A percentile compares a stretch with the other conserved stretches of the same genome.
phyloP scores from a whole-genome alignment of 2,888 invertebrate species.

The Acrocera orbiculus region DNA sequence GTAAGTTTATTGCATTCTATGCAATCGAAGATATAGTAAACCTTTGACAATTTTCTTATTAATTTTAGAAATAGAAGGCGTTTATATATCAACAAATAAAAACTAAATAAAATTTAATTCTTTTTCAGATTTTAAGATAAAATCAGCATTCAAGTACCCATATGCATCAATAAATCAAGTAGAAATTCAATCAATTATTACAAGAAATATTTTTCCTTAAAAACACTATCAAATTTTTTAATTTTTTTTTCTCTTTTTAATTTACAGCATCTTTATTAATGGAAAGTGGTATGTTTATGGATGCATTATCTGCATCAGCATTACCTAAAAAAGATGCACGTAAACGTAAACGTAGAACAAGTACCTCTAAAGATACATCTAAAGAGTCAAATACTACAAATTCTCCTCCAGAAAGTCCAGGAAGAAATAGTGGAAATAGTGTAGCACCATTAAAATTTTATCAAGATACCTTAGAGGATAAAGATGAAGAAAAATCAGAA shows the following conservation, averaged over 20 bases:
- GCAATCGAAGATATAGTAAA: too few relatives aligned
- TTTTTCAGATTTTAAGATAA: too few relatives aligned
- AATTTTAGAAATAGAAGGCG: too few relatives aligned
- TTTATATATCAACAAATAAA: too few relatives aligned
- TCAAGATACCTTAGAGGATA: conserved; percentile 67
- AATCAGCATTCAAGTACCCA: too few relatives aligned
- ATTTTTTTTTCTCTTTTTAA: conserved; percentile 10
- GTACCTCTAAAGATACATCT: conserved; percentile 32
- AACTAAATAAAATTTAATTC: too few relatives aligned
- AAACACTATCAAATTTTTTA: conserved; percentile 7
- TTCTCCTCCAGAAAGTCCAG: conserved; percentile 37
- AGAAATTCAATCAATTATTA: neutral
- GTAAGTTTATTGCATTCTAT: too few relatives aligned
- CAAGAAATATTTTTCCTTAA: conserved; percentile 2
- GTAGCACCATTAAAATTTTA: conserved; percentile 63
- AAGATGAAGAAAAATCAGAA: conserved; percentile 20
- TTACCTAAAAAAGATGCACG: conserved; percentile 52
- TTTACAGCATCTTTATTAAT: conserved; percentile 56
- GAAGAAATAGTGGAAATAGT: conserved; percentile 12
- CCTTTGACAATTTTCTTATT: too few relatives aligned
- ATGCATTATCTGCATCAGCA: conserved; percentile 65
- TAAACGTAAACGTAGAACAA: conserved; percentile 59
- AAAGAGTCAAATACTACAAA: conserved; percentile 34
- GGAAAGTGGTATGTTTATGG: conserved; percentile 89
- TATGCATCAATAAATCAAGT: neutral